A percentile compares a stretch with the other conserved stretches of the same genome.
These are phyloP conservation scores for Chondrilla cf. caribensis DNA, from an alignment of 37 sponge, comb jelly and placozoan genomes.

Conservation along the genomic window DNA sequence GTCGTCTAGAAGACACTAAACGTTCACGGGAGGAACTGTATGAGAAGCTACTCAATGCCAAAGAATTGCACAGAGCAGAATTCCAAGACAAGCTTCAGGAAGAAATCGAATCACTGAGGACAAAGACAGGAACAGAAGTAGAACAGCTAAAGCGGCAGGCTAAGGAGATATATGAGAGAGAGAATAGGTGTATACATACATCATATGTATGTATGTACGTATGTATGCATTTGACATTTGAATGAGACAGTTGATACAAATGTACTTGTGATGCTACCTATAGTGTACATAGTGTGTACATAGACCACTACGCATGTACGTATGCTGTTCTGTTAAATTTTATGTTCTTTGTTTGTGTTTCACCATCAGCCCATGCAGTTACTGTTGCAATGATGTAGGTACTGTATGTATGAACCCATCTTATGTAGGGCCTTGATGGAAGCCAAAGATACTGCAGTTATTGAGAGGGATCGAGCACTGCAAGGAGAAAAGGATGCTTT, in stretches of 20 bases:
- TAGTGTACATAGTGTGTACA: no score
- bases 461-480: slow-evolving; percentile 65
- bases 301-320: no score
- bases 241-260: neutral
- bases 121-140: slow-evolving; percentile 54
- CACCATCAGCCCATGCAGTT: no score
- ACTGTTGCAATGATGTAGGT: no score
- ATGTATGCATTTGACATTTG: neutral
- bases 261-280: no score
- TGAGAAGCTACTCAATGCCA: slow-evolving; percentile 54
- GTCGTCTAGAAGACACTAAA: slow-evolving; percentile 44
- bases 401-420: no score
- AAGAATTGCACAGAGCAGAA: slow-evolving; percentile 61
- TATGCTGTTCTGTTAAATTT: no score
- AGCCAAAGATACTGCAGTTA: slow-evolving; percentile 46
- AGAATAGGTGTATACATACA: slow-evolving; percentile 43
- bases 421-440: slow-evolving; percentile 45
- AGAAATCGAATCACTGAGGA: slow-evolving; percentile 62
- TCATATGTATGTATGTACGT: neutral
- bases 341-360: no score
- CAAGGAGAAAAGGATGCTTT: slow-evolving; percentile 38
- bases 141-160: slow-evolving; percentile 67
- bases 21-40: slow-evolving; percentile 64
- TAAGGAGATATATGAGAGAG: slow-evolving; percentile 79
- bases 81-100: slow-evolving; percentile 58